Evolutionary conservation across 2,888 invertebrate genomes (phyloP), one percentile per base, ranked within the genome.

Genomic region (Ecliptopera silaceata): DNA sequence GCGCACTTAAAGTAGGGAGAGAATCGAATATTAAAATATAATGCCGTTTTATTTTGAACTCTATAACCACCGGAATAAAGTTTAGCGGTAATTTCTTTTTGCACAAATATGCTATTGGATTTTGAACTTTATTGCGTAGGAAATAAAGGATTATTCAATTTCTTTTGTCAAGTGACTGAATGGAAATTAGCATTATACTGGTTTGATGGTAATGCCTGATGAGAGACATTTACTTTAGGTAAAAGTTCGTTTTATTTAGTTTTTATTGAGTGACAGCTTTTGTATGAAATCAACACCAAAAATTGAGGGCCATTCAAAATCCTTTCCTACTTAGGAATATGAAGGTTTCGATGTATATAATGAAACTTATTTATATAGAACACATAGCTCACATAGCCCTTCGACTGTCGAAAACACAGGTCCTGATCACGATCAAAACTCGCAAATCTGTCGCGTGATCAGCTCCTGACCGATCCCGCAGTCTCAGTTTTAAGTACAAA

Each of bases 101-200:
- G 18, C 2, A n/a, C 20, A 18, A 32, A 49, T 12, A 29, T 45
- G 6, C 8, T 41, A 34, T 31, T 20, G 8, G 11, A 51, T 36
- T 42, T 47, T 47, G 56, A 38, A 43, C 56, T 47, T 20, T 56
- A 43, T 4, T 1, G 0, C 0, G 0, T n/a, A 46, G 4, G n/a
- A 17, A 36, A 51, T 51, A 56, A 34, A 20, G 50, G 38, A n/a
- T 43, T 44, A 18, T 43, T 32, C 15, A 3, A 10, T 50, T 50
- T 48, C 36, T 53, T 56, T 43, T 38, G 56, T 63, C 48, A 54
- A 42, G 13, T 42, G 13, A 63, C 73, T 75, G 69, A 72, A 70
- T 68, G 61, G 26, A 26, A 58, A 65, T 71, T 65, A 69, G 71
- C 68, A 66, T 64, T 66, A 65, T 66, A 65, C 67, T 65, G 63